phyloP scores from a whole-genome alignment of 2,888 invertebrate genomes.

The Theristus sp. region DNA sequence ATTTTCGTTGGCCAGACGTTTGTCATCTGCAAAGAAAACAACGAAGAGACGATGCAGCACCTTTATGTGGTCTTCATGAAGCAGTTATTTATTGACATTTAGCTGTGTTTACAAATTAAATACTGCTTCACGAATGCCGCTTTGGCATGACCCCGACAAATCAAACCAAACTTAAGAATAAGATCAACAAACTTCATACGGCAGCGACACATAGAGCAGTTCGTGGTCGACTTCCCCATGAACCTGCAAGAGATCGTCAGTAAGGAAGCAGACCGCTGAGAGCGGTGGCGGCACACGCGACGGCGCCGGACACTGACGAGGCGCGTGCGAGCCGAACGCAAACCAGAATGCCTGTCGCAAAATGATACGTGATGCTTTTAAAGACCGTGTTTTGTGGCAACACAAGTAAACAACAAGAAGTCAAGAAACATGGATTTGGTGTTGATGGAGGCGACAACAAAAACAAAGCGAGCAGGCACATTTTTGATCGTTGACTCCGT shows the following conservation, averaged over 20 bases:
- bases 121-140: too few relatives aligned
- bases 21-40: slow-evolving; percentile 45
- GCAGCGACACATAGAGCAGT: not conserved
- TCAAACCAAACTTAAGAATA: not conserved
- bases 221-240: not conserved
- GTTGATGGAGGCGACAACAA: too few relatives aligned
- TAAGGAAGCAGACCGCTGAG: not conserved
- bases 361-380: too few relatives aligned
- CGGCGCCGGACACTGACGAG: not conserved
- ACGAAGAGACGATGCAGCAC: not conserved
- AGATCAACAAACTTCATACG: not conserved
- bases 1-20: slow-evolving; percentile 65
- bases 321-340: not conserved
- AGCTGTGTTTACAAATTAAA: too few relatives aligned
- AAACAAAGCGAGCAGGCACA: too few relatives aligned
- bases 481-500: not conserved
- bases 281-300: not conserved
- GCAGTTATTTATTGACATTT: too few relatives aligned
- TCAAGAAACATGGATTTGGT: not conserved
- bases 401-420: too few relatives aligned
- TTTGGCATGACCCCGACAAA: not conserved
- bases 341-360: not conserved
- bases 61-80: too few relatives aligned
- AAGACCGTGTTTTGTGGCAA: too few relatives aligned
- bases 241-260: not conserved